These are phyloP conservation scores for Rhadinocentrus ornatus DNA, from an alignment of 2,797 vertebrate species.

Conservation along the genomic window DNA sequence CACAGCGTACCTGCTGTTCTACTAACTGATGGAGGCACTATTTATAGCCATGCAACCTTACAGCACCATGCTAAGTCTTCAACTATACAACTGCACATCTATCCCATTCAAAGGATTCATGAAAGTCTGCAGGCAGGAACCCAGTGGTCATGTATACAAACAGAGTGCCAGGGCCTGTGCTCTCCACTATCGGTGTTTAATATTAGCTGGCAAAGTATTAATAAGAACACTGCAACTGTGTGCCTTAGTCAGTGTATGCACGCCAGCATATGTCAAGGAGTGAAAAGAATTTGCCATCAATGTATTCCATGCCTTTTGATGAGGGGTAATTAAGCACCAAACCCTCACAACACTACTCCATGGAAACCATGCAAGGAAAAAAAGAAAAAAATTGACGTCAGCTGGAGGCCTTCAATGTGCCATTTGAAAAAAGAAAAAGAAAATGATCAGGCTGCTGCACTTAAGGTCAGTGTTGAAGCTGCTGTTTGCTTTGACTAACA, in stretches of 20 bases:
- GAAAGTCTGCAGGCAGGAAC: constrained; percentile 60
- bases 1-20: constrained; percentile 56
- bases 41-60: constrained; percentile 78
- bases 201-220: constrained; percentile 64
- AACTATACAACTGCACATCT: constrained; percentile 65
- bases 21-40: constrained; percentile 69
- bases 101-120: constrained; percentile 75
- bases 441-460: constrained; percentile 51
- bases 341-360: constrained; percentile 71
- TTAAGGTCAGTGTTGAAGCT: constrained; percentile 67
- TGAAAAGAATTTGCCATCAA: constrained; percentile 66
- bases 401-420: constrained; percentile 71
- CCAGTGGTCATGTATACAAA: constrained; percentile 53
- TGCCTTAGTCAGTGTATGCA: constrained; percentile 43
- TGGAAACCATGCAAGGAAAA: constrained; percentile 72
- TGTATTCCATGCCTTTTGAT: constrained; percentile 60
- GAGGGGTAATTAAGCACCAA: constrained; percentile 69
- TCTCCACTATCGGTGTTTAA: constrained; percentile 38
- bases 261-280: constrained; percentile 57
- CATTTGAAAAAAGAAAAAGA: constrained; percentile 67
- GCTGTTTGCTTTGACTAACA: constrained; percentile 36
- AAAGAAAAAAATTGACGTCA: constrained; percentile 72
- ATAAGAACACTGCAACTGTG: constrained; percentile 51
- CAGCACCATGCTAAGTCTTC: constrained; percentile 67
- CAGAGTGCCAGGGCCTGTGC: constrained; percentile 45